These are phyloP conservation scores for Pediacus dermestoides DNA, from an alignment of 2,888 invertebrate species.

Conservation along the genomic window DNA sequence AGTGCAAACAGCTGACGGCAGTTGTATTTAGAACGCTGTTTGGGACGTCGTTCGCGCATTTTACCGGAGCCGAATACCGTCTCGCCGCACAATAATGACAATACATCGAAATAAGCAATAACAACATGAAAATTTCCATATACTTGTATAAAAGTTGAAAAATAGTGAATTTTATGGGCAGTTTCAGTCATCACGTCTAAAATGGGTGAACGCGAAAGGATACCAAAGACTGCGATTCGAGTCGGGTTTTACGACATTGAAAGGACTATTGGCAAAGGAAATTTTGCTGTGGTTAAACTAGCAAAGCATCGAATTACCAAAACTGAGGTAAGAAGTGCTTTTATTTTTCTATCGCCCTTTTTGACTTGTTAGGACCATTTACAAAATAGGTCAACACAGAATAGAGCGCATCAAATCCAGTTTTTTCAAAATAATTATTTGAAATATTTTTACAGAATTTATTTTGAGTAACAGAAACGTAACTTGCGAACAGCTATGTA, in stretches of 20 bases:
- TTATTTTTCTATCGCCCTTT: no score
- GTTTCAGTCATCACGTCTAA: slow-evolving; percentile 28
- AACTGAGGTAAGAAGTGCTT: slow-evolving; percentile 74
- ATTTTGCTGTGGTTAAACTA: slow-evolving; percentile 98
- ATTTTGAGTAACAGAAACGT: no score
- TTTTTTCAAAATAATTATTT: no score
- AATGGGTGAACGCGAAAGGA: slow-evolving; percentile 48
- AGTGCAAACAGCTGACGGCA: slow-evolving; percentile 35
- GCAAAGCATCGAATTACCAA: slow-evolving; percentile 97
- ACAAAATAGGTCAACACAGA: slow-evolving; percentile 12
- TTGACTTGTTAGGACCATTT: no score
- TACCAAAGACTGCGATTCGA: slow-evolving; percentile 60
- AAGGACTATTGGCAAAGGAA: slow-evolving; percentile 96
- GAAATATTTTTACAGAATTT: no score
- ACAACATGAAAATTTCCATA: slow-evolving; percentile 18
- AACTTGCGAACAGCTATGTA: no score
- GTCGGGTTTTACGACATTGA: slow-evolving; percentile 98
- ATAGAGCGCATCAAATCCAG: no score
- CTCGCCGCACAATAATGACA: slow-evolving; percentile 38
- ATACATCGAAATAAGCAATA: slow-evolving; percentile 46
- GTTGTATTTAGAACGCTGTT: slow-evolving; percentile 35
- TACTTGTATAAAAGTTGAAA: slow-evolving; percentile 17
- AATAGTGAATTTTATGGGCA: slow-evolving; percentile 24
- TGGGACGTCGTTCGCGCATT: slow-evolving; percentile 28
- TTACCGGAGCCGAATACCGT: slow-evolving; percentile 14